Evolutionary conservation across 2,113 vertebrate genomes (phyloP).

Genomic region (Ptychochromis oligacanthus): DNA sequence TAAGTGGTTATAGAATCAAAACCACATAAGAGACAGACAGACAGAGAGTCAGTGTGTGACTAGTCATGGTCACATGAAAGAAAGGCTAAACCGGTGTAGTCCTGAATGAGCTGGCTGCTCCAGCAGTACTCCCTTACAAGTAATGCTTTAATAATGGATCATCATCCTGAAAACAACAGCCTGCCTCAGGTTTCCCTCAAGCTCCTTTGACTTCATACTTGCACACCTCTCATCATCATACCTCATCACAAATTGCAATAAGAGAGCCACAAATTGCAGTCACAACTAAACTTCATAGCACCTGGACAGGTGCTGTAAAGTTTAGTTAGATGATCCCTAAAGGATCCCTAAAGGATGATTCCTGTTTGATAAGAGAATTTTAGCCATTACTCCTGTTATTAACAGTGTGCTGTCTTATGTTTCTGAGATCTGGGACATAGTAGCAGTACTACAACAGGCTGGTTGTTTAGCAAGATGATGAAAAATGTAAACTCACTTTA

Average conservation of each 20-base stretch:
- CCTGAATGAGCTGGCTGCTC: constrained; percentile 5
- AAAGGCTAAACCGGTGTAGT: constrained; percentile 20
- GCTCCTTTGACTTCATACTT: not conserved
- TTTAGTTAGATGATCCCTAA: no score
- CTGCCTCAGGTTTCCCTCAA: constrained; percentile 1
- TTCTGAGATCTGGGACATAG: not conserved
- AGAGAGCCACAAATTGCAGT: not conserved
- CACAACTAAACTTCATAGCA: not conserved
- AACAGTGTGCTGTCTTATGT: not conserved
- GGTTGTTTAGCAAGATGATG: not conserved
- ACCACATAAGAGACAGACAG: not conserved
- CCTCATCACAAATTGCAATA: not conserved
- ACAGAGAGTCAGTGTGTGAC: not conserved
- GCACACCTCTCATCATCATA: not conserved
- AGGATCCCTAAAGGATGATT: not conserved
- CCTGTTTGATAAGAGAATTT: no score
- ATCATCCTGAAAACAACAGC: constrained; percentile 4
- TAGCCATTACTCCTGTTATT: no score
- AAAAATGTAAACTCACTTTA: not conserved
- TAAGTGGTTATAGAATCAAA: not conserved
- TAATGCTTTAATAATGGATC: constrained; percentile 30
- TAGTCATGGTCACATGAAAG: constrained; percentile 40
- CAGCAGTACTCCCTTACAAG: not conserved
- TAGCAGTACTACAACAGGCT: no score
- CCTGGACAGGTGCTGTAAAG: not conserved